Evolutionary conservation across 2,797 vertebrate species (phyloP).

Genomic region (Myiothlypis coronata): DNA sequence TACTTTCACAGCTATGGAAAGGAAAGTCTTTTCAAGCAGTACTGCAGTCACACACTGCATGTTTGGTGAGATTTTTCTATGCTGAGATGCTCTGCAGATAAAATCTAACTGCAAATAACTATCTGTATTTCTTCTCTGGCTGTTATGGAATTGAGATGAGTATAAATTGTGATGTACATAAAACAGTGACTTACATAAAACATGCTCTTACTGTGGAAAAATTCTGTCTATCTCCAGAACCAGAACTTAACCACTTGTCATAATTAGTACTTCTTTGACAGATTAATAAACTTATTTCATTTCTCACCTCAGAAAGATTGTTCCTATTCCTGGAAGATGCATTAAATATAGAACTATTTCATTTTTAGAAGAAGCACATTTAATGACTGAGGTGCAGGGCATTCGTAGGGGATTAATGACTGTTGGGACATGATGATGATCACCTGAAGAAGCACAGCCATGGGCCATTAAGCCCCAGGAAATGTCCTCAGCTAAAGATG

Average conservation of each 20-base stretch:
- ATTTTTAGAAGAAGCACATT: conserved; percentile 20
- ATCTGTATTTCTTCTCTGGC: background rate
- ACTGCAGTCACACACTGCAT: background rate
- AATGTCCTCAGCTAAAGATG: conserved; percentile 36
- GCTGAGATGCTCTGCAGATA: background rate
- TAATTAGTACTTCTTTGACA: conserved; percentile 22
- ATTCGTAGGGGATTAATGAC: conserved; percentile 40
- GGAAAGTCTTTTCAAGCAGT: background rate
- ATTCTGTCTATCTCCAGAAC: background rate
- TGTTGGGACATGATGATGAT: conserved; percentile 43
- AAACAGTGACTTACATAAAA: background rate
- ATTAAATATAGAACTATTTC: conserved; percentile 53
- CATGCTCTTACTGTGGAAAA: background rate
- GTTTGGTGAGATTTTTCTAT: background rate
- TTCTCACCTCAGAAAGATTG: conserved; percentile 5
- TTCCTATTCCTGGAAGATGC: conserved; percentile 29
- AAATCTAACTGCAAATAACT: background rate
- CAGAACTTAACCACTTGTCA: background rate
- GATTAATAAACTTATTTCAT: background rate
- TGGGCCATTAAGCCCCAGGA: conserved; percentile 48
- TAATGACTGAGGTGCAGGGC: conserved; percentile 20
- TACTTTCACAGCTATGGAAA: background rate
- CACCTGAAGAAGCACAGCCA: conserved; percentile 29
- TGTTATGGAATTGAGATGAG: background rate
- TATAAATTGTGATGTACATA: background rate